Evolutionary conservation across 2,113 vertebrate genomes (phyloP), one percentile per base, ranked within the genome.

Genomic region (Sceloporus tristichus): DNA sequence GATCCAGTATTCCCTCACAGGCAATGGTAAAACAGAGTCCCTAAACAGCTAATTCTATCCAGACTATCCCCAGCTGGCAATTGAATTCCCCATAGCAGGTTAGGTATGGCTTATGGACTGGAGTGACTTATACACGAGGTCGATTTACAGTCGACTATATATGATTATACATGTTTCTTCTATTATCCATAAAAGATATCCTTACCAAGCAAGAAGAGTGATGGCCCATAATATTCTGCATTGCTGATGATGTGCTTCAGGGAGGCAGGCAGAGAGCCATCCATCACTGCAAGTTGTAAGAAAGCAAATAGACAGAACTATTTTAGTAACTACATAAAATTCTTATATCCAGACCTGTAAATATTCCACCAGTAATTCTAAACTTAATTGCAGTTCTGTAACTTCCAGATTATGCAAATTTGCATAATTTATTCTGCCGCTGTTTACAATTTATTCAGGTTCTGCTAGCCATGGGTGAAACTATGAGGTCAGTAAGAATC

Each of bases 181-280:
- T 53, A 21, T 18, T 53, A 21, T 16, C 9, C 16, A n/a, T 42
- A 23, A 8, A 68, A 62, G 5, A 34, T 16, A 23, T 9, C 91
- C 97, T 98, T 92, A 99, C 98, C 98, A 76, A 99, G 94, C 81
- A 99, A 97, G 91, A 99, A 99, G 77, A 99, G 97, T 82, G 98
- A 99, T 75, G 98, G 98, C 87, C 98, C 98, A 91, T 99, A 99
- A 93, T 99, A 99, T 95, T 99, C 98, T 59, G 98, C 98, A 95
- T 99, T 99, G 96, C 98, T 99, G 96, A 99, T 99, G 94, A 99
- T 98, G 97, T 99, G 98, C 94, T 99, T 99, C 89, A 99, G 96
- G 92, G 98, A 99, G 97, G 98, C 98, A 97, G 98, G 98, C 95
- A 99, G 95, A 91, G 98, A 99, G 87, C 98, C 98, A 92, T 99